Conservation (phyloP, 2,888 invertebrate genomes). For the Pseudococcus longispinus region DNA sequence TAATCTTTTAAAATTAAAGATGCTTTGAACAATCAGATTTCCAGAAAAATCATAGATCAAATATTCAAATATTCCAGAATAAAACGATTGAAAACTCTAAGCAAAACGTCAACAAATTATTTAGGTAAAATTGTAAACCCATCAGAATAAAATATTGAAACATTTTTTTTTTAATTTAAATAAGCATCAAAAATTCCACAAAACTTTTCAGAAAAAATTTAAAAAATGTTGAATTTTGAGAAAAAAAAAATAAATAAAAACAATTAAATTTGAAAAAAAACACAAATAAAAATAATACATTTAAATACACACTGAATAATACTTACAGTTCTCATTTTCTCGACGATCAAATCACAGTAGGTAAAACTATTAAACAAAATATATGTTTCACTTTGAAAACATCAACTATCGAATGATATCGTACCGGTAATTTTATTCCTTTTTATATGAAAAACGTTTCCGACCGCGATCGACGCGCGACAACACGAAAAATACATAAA, state of each 20-base stretch:
- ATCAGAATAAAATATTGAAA: no score
- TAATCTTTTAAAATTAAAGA: no score
- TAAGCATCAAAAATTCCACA: no score
- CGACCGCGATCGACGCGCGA: neutral
- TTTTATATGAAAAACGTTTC: neutral
- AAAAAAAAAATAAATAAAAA: neutral
- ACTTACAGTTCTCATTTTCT: constrained; percentile 14
- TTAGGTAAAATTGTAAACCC: no score
- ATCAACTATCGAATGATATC: neutral
- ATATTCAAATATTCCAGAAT: no score
- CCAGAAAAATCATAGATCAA: no score
- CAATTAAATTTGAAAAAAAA: neutral
- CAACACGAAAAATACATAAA: constrained; percentile 6
- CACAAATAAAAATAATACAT: neutral
- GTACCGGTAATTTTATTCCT: neutral
- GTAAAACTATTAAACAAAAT: neutral
- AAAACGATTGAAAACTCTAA: no score
- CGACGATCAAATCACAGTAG: neutral
- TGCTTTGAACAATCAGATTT: no score
- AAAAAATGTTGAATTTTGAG: neutral
- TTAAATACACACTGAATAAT: neutral
- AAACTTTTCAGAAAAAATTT: neutral
- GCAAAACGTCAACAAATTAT: no score
- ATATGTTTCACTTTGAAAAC: neutral
- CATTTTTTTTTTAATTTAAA: no score